Base-by-base conservation (phyloP, 2,888 invertebrate genomes). In the Terebella lapidaria region DNA sequence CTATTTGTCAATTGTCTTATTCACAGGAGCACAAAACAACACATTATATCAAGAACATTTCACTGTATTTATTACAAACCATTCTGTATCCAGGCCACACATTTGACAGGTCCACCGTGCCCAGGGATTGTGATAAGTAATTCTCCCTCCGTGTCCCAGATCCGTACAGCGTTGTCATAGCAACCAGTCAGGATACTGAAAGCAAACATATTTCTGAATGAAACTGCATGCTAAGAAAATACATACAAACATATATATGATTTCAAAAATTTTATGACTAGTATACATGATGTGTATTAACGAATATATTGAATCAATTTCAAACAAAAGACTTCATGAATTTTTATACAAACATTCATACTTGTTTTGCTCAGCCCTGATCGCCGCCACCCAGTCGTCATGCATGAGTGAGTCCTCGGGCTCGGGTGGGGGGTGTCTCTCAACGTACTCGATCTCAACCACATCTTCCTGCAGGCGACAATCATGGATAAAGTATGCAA, bases 371-470 rank as follows among this genome's bases (percentile, higher is more conserved):
- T 60, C 59, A 5, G 70, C 73, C 35, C 89, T 87, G 0, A 94
- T 88, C 49, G 91, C 87, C 24, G 93, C 89, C n/a, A 97, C 93
- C 97, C 97, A 99, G 78, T 99, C 97, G 81, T 96, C 94, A 74
- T 96, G 95, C 78, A 92, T 85, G 67, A 97, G 83, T 76, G 92
- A 92, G 78, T 94, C 91, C 76, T 92, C 88, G 0, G 96, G 95
- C 73, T 91, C 87, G 0, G 97, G 97, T 0, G 95, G 89, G 15
- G 94, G 92, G 70, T 89, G 88, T 70, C 90, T 87, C 77, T 92
- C 90, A 25, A 96, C 83, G 81, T 96, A 97, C 81, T 97, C 96
- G 56, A 97, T 85, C 67, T 91, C 89, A 67, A 96, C 10, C 22
- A 53, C 53, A 18, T 10, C 10, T 53, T 53, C 53, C 53, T 53